Base-by-base conservation (phyloP, 2,888 invertebrate species). In the Parthenolecanium corni region DNA sequence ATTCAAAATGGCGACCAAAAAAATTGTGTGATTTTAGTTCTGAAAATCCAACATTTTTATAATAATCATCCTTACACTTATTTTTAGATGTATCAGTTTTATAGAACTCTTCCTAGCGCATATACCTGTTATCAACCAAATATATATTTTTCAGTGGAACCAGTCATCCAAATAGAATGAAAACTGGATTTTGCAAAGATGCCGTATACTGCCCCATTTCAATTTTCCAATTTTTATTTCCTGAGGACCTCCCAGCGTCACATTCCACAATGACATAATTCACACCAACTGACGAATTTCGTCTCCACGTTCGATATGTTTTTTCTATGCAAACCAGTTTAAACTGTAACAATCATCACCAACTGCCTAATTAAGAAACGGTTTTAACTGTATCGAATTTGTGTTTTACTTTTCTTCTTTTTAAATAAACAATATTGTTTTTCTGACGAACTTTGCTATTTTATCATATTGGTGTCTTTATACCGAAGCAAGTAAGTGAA, bases 131-230 rank as follows among this genome's bases (percentile, higher is more conserved):
- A 14, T 14, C n/a, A 11, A 44, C 16, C 44, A 3, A 14, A 44
- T 44, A 14, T 12, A 44, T 16, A 54, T 36, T 57, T 24, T 14
- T 5, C 47, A 57, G 57, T 11, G 57, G 57, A 47, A 44, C 57
- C 9, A 47, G 24, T 23, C n/a, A 25, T 18, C 24, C 57, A 31
- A 14, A 16, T 12, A 9, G 12, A 14, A 31, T 31, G 12, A 25
- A 24, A 9, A 31, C 5, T 11, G 20, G 40, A n/a, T 40, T 36
- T 23, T 61, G 61, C 38, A 14, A 51, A 20, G 61, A 61, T n/a
- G 49, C 61, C 16, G 20, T 21, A 31, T 31, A 51, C 36, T 61
- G 61, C 40, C 51, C 61, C 3, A 49, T 61, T 31, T 61, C 61
- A 9, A 23, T 61, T 51, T 20, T 61, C 23, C 38, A 61, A 23